Evolutionary conservation across 2,888 invertebrate species (phyloP).

Genomic region (Drosophila kuntzei): DNA sequence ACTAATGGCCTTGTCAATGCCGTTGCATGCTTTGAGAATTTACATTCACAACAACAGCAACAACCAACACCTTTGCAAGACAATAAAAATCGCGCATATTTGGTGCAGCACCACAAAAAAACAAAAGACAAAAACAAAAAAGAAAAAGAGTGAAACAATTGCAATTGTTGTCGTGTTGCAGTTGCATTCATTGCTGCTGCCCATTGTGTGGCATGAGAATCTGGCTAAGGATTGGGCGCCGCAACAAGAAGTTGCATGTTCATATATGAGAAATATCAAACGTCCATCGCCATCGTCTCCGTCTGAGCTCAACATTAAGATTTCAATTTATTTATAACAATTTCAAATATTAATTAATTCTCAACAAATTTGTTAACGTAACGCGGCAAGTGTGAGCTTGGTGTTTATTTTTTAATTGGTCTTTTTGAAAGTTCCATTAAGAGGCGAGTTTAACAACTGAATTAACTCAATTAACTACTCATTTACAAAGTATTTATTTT

Average conservation of each 20-base stretch:
- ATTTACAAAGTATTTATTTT: constrained; percentile 28
- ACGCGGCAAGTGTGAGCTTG: constrained; percentile 21
- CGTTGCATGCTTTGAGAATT: constrained; percentile 64
- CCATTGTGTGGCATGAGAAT: constrained; percentile 64
- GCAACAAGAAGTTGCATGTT: constrained; percentile 11
- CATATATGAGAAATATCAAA: constrained; percentile 45
- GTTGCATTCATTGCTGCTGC: constrained; percentile 40
- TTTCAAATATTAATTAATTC: constrained; percentile 46
- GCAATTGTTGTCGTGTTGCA: constrained; percentile 57
- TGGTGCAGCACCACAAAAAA: constrained; percentile 50
- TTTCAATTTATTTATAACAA: constrained; percentile 52
- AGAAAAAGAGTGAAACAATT: constrained; percentile 57
- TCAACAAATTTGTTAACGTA: constrained; percentile 31
- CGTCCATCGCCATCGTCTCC: constrained; percentile 28
- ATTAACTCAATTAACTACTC: constrained; percentile 60
- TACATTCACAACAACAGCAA: constrained; percentile 50
- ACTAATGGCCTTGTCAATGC: constrained; percentile 73
- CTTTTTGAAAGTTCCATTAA: constrained; percentile 62
- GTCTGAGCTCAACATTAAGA: constrained; percentile 35
- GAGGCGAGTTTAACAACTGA: constrained; percentile 50
- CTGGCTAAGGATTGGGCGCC: constrained; percentile 35
- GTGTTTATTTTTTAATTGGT: constrained; percentile 24
- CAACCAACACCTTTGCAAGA: constrained; percentile 41
- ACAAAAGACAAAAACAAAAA: not conserved
- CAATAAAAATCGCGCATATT: constrained; percentile 66